Evolutionary conservation across 1,140 invertebrate genomes (phyloP).

Genomic region (Brachionus paranguensis): DNA sequence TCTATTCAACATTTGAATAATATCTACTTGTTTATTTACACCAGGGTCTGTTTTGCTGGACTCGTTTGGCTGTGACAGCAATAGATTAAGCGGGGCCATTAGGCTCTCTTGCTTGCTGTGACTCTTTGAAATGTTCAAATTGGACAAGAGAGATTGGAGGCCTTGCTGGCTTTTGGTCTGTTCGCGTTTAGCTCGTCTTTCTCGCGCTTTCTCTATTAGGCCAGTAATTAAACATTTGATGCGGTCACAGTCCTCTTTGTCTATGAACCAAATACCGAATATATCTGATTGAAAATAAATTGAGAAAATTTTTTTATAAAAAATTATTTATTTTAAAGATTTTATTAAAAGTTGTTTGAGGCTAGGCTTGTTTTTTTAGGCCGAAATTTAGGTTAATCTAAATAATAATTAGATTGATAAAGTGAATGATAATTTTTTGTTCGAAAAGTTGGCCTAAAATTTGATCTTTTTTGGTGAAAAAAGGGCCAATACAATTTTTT

Average conservation of each 20-base stretch:
- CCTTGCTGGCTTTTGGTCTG: neutral
- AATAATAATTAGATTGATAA: too few relatives aligned
- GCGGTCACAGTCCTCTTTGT: conserved; percentile 28
- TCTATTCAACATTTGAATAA: conserved; percentile 37
- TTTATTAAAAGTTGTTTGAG: too few relatives aligned
- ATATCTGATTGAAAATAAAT: neutral
- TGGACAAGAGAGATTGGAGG: neutral
- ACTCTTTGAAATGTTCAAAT: neutral
- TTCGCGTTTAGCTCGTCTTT: conserved; percentile 1
- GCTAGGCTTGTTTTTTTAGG: too few relatives aligned
- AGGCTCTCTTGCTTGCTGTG: neutral
- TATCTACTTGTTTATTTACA: neutral
- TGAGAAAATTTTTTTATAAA: neutral
- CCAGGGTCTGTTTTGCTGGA: neutral
- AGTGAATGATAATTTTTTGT: too few relatives aligned
- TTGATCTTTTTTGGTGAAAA: too few relatives aligned
- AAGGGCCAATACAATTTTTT: too few relatives aligned
- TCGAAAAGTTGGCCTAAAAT: too few relatives aligned
- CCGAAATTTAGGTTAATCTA: too few relatives aligned
- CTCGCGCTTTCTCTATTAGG: conserved; percentile 10
- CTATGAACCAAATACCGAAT: conserved; percentile 39
- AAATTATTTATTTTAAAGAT: neutral
- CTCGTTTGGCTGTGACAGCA: neutral
- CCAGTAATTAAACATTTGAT: neutral
- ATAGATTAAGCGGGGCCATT: neutral